Evolutionary conservation across 1,140 invertebrate species (phyloP).

Genomic region (Maconellicoccus hirsutus): DNA sequence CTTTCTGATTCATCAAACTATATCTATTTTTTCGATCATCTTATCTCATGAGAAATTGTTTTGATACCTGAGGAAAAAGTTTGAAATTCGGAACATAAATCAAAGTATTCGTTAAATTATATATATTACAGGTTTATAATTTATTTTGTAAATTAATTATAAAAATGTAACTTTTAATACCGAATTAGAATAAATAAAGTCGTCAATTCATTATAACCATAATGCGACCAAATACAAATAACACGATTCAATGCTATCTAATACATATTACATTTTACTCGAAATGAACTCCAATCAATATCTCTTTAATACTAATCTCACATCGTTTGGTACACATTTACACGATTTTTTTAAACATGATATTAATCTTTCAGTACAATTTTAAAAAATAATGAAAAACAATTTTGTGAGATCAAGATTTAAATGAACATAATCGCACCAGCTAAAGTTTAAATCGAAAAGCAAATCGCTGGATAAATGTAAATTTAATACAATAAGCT

Average conservation of each 20-base stretch:
- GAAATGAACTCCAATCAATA: background rate
- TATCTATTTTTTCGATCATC: no score
- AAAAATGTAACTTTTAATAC: background rate
- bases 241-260: background rate
- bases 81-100: no score
- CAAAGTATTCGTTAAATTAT: no score
- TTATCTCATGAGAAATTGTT: no score
- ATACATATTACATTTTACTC: background rate
- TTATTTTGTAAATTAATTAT: conserved; percentile 6
- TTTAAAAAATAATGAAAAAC: background rate
- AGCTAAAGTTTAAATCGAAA: background rate
- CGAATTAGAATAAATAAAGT: background rate
- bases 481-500: background rate
- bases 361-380: background rate
- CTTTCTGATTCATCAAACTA: no score
- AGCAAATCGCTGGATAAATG: background rate
- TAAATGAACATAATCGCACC: background rate
- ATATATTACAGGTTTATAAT: background rate
- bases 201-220: background rate
- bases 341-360: background rate
- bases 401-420: conserved; percentile 1
- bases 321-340: conserved; percentile 9
- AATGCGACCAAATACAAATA: background rate
- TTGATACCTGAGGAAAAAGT: no score
- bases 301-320: background rate